A percentile compares a stretch with the other conserved stretches of the same genome.
Conservation (phyloP, 2,113 vertebrate species). For the Spilogale gracilis region DNA sequence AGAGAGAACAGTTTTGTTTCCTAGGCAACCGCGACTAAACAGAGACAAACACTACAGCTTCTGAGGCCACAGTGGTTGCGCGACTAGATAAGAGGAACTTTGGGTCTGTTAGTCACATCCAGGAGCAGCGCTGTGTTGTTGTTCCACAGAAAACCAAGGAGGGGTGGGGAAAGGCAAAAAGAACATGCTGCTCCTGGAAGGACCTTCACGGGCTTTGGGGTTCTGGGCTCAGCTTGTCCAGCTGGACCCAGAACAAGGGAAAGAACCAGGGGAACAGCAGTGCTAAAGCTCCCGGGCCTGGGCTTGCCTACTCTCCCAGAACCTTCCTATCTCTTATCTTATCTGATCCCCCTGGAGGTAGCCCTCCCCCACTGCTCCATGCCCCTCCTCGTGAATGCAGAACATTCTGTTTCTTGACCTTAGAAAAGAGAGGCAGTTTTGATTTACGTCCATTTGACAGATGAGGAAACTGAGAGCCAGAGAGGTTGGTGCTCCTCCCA, state of each 20-base stretch:
- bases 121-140: constrained; percentile 53
- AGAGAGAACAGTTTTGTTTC: constrained; percentile 76
- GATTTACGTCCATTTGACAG: constrained; percentile 36
- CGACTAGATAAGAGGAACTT: constrained; percentile 82
- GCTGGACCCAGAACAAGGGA: constrained; percentile 31
- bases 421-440: not conserved
- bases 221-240: not conserved
- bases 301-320: not conserved
- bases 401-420: constrained; percentile 44
- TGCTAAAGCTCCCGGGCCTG: not conserved
- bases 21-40: constrained; percentile 79
- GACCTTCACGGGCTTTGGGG: not conserved
- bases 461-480: constrained; percentile 47
- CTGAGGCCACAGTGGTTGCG: constrained; percentile 67
- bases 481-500: not conserved
- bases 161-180: constrained; percentile 10
- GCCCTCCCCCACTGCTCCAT: not conserved
- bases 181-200: constrained; percentile 53
- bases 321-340: not conserved
- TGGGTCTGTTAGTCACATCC: constrained; percentile 65
- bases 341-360: not conserved
- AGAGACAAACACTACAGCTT: constrained; percentile 81
- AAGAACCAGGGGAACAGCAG: not conserved
- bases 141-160: constrained; percentile 42
- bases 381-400: not conserved